These are phyloP conservation scores for Panurus biarmicus DNA, from an alignment of 2,113 vertebrate species.

Conservation along the genomic window DNA sequence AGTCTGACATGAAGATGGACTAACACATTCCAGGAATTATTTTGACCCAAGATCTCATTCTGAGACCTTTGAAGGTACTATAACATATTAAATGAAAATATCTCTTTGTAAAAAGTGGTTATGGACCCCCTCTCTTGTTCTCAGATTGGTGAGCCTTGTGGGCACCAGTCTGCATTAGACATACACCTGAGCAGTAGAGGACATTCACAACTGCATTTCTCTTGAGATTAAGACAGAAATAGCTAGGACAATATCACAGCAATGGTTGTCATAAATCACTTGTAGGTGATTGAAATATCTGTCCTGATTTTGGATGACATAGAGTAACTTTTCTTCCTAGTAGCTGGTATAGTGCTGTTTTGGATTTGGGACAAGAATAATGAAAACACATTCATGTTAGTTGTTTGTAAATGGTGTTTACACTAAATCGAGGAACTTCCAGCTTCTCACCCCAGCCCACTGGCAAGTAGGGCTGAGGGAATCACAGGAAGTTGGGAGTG, in stretches of 20 bases:
- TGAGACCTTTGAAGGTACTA: background rate
- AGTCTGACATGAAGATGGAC: background rate
- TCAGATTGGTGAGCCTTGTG: background rate
- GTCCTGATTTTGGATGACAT: background rate
- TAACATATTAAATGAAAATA: background rate
- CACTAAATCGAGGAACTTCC: background rate
- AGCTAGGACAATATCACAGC: background rate
- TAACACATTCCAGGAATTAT: background rate
- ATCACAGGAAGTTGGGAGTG: background rate
- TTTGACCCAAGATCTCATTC: background rate
- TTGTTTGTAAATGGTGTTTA: background rate
- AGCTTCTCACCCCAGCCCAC: background rate
- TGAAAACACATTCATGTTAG: background rate
- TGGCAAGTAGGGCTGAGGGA: background rate
- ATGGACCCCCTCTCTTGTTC: background rate
- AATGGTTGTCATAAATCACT: background rate
- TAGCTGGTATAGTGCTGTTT: background rate
- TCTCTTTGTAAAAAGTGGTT: background rate
- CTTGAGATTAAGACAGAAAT: background rate
- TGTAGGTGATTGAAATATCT: background rate
- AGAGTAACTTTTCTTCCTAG: background rate
- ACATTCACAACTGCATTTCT: background rate
- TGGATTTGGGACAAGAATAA: background rate
- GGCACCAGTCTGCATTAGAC: background rate
- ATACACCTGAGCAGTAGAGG: background rate